Percentiles rank a stretch among this genome's conserved stretches.
These are phyloP conservation scores for Lithobates pipiens DNA, from an alignment of 2,797 vertebrate species.

Conservation along the genomic window DNA sequence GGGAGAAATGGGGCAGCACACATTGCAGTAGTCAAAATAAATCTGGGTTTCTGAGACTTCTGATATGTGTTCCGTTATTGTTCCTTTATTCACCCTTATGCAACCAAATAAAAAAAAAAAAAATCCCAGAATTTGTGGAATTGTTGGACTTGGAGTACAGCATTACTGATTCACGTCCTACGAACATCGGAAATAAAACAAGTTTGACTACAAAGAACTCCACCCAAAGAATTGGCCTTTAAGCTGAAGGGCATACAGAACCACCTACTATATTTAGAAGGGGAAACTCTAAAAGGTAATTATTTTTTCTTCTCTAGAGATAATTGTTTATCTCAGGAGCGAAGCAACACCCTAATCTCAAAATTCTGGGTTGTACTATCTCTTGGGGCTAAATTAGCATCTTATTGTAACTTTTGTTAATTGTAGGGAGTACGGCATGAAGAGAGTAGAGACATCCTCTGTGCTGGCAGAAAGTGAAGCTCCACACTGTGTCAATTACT, in stretches of 20 bases:
- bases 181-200: not conserved
- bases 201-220: not conserved
- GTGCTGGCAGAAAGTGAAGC: not conserved
- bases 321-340: not conserved
- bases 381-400: not conserved
- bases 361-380: not conserved
- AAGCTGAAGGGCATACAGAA: not conserved
- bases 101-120: no score
- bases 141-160: no score
- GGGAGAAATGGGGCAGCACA: no score
- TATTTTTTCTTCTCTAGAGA: not conserved
- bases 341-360: not conserved
- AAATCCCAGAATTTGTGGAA: no score
- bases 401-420: slow-evolving; percentile 6
- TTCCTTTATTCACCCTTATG: no score
- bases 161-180: no score
- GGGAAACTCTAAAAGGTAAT: no score
- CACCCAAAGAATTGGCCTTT: not conserved
- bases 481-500: slow-evolving; percentile 5
- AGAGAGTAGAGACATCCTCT: not conserved
- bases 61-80: no score
- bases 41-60: no score
- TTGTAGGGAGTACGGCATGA: not conserved
- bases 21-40: no score
- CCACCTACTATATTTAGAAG: not conserved